phyloP scores from a whole-genome alignment of 2,113 vertebrate genomes.

The Brachypodius melanocephalos region DNA sequence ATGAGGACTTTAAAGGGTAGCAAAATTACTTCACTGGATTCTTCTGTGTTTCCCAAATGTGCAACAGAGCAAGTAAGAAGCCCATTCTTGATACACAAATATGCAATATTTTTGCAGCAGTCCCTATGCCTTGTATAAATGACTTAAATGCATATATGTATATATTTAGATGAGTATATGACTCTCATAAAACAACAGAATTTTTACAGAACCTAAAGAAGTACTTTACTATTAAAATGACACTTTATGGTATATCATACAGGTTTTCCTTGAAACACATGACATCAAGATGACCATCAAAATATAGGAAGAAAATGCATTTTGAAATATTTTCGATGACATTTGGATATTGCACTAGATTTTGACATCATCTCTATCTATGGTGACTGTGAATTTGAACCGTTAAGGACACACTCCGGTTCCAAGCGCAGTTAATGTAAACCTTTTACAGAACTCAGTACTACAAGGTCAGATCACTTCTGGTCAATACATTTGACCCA shows the following conservation, averaged over 20 bases:
- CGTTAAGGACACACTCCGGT: background rate
- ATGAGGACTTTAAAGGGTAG: background rate
- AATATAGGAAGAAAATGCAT: conserved; percentile 41
- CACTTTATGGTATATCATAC: background rate
- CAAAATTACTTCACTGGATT: background rate
- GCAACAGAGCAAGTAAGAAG: background rate
- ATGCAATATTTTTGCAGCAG: background rate
- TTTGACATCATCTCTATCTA: background rate
- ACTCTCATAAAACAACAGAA: background rate
- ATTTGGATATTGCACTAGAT: background rate
- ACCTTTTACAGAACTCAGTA: background rate
- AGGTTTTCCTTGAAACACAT: background rate
- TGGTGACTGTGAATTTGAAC: background rate
- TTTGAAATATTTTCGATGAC: background rate
- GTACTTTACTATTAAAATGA: background rate
- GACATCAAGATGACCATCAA: background rate
- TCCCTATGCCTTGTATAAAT: background rate
- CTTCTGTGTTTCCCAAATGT: background rate
- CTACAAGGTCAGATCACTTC: background rate
- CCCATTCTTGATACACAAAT: background rate
- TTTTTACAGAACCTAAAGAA: background rate
- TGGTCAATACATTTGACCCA: background rate
- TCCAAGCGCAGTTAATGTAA: background rate
- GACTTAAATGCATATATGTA: background rate
- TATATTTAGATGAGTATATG: background rate